Base-by-base conservation (phyloP, 2,113 vertebrate genomes). In the Engraulis encrasicolus region DNA sequence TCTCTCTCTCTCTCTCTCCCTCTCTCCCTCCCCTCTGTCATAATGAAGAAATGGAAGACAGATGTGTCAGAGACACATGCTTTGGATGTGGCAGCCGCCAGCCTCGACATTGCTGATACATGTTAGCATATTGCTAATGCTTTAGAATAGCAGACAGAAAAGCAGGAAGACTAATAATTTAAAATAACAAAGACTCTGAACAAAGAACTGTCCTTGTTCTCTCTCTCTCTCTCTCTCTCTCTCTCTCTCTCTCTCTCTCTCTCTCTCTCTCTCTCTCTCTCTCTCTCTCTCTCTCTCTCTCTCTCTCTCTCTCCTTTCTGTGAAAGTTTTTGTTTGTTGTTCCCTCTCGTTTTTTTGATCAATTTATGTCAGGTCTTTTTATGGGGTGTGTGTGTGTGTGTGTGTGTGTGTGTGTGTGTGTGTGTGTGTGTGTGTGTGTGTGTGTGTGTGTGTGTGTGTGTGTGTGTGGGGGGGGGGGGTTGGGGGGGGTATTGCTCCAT, bases 31-130 rank as follows among this genome's bases (percentile, higher is more conserved):
- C n/a, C n/a, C n/a, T n/a, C n/a, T n/a, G 23, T 27, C 66, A 27
- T 74, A 74, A 74, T 74, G 66, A 31, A 74, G 31, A 74, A 31
- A 74, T 31, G 34, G 27, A 74, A 74, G 66, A 74, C 66, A 74
- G 66, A 74, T 36, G 66, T 74, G 66, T 74, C 66, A 74, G 66
- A 74, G 66, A 74, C n/a, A n/a, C n/a, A n/a, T 74, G 31, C 23
- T 34, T 74, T 74, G 66, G 27, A 14, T 34, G 11, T 34, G 66
- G 31, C 31, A 74, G 66, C 66, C 27, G 66, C 27, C 17, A 74
- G 66, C 31, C 2, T 31, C 17, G 66, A 36, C 66, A 74, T 17
- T 27, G 14, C 61, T 27, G 61, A 23, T 12, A 15, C 66, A 74
- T 34, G 66, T 34, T 34, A 74, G 66, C 66, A 74, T 74, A 74